Evolutionary conservation across 2,888 invertebrate species (phyloP), one percentile per base, ranked within the genome.

Genomic region (Eledone cirrhosa): DNA sequence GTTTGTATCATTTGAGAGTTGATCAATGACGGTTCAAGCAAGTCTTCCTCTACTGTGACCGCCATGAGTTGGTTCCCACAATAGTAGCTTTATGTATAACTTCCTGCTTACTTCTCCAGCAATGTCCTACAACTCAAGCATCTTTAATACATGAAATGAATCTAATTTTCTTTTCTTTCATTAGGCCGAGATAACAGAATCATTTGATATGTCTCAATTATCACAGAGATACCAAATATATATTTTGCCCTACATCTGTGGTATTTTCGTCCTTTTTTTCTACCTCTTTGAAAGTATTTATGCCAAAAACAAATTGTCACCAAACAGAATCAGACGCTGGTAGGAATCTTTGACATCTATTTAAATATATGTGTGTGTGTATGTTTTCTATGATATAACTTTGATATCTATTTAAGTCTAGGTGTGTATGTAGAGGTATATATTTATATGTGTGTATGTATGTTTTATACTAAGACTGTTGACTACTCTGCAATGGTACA

Each of bases 281-380:
- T 90, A 86, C 79, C 85, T 90, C 0, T 80, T 85, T n/a, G 90
- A 90, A 80, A 90, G 87, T 80, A 86, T 90, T 83, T 83, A 86
- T 48, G 85, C 88, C 24, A 87, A 85, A 77, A 90, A 85, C 81
- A 89, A 87, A 82, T 85, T 90, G 2, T 87, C 90, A 31, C 89
- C 90, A 8, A 83, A 85, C n/a, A 82, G 89, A 65, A 88, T 89
- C 24, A 89, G 86, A 81, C 84, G 84, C 81, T 90, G 90, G 90
- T 89, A 80, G 83, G 83, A 79, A 24, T 14, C 41, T 48, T n/a
- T 48, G 69, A 48, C n/a, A 69, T 11, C 2, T 19, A 31, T 29
- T 48, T 13, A 75, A 24, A 48, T 78, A 27, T 63, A 33, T 65
- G 29, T 27, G 31, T 78, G 7, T 74, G 69, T 77, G n/a, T 8